Conservation (phyloP, 1,140 invertebrate genomes). For the Rhysida immarginata region DNA sequence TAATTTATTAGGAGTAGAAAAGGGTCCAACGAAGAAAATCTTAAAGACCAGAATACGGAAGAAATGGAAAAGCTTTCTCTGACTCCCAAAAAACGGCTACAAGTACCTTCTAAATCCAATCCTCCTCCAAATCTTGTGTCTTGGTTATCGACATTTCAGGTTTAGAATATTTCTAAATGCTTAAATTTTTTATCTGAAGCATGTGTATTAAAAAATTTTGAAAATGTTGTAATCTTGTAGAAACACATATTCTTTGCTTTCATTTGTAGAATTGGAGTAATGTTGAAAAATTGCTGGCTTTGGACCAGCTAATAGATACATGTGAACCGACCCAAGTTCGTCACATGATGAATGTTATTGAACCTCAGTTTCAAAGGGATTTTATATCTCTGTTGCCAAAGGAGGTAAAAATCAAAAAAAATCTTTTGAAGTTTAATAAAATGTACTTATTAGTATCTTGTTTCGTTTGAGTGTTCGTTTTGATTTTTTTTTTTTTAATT, state of each 20-base stretch:
- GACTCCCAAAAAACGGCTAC: slow-evolving; percentile 15
- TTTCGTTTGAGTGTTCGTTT: too few relatives aligned
- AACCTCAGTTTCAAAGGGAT: slow-evolving; percentile 94
- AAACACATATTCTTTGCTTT: slow-evolving; percentile 6
- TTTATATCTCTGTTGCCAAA: slow-evolving; percentile 91
- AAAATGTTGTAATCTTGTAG: not conserved
- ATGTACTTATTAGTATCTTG: too few relatives aligned
- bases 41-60: slow-evolving; percentile 1
- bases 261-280: slow-evolving; percentile 61
- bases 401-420: too few relatives aligned
- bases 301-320: slow-evolving; percentile 72
- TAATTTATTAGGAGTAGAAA: not conserved
- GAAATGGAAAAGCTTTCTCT: not conserved
- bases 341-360: slow-evolving; percentile 93
- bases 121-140: slow-evolving; percentile 57
- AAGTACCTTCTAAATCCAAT: slow-evolving; percentile 58
- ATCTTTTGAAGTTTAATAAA: too few relatives aligned
- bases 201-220: not conserved
- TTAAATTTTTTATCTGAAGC: slow-evolving; percentile 3
- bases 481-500: too few relatives aligned
- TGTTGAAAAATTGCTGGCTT: slow-evolving; percentile 67
- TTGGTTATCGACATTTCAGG: slow-evolving; percentile 57
- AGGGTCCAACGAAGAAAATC: not conserved
- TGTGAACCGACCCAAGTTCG: slow-evolving; percentile 86
- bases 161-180: slow-evolving; percentile 3